These are phyloP conservation scores for Chionomys nivalis DNA, from an alignment of 2,113 vertebrate genomes.

Conservation along the genomic window DNA sequence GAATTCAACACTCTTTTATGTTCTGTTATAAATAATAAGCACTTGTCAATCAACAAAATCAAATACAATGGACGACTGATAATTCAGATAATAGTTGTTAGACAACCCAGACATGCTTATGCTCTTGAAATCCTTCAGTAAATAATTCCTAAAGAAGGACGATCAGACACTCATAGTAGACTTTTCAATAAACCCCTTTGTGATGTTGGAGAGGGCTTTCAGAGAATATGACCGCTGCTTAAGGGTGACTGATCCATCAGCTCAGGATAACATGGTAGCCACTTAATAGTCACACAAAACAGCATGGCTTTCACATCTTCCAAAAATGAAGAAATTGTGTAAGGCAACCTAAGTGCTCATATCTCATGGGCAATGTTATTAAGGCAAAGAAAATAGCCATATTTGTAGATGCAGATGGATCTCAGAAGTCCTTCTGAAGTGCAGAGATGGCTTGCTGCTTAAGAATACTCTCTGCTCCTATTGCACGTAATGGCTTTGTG, in stretches of 20 bases:
- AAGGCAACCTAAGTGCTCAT: neutral
- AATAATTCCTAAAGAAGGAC: neutral
- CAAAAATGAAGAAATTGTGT: neutral
- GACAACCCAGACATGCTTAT: neutral
- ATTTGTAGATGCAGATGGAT: neutral
- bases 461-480: neutral
- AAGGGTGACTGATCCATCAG: neutral
- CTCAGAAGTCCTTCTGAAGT: neutral
- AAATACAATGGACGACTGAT: neutral
- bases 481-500: no score
- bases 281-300: neutral
- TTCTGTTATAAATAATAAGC: neutral
- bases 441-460: neutral
- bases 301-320: neutral
- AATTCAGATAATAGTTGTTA: neutral
- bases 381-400: slow-evolving; percentile 28
- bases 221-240: neutral
- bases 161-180: neutral
- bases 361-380: neutral
- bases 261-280: neutral
- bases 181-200: fast-evolving
- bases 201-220: neutral
- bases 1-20: neutral
- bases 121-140: slow-evolving; percentile 20
- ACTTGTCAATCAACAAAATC: neutral